A percentile compares a stretch with the other conserved stretches of the same genome.
phyloP scores from a whole-genome alignment of 2,113 vertebrate species.

The Macrotis lagotis region DNA sequence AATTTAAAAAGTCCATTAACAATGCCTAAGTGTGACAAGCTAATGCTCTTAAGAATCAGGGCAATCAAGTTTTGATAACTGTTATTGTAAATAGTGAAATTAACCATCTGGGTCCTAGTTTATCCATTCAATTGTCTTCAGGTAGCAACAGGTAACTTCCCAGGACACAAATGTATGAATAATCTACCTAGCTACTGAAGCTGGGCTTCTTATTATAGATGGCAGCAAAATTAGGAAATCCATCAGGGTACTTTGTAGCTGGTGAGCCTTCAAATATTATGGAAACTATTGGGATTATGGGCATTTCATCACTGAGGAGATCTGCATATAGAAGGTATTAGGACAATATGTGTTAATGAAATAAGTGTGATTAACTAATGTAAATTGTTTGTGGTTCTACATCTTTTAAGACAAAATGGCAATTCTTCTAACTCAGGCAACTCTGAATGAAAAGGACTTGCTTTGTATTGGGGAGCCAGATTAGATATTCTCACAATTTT shows the following conservation, averaged over 20 bases:
- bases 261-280: neutral
- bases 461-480: neutral
- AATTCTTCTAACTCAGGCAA: neutral
- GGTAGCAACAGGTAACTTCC: neutral
- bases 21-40: neutral
- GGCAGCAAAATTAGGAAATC: neutral
- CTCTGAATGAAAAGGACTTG: neutral
- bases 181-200: neutral
- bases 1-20: neutral
- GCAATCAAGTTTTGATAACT: neutral
- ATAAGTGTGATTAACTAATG: neutral
- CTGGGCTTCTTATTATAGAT: neutral
- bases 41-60: neutral
- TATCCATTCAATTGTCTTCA: neutral
- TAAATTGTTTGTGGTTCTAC: neutral
- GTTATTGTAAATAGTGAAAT: neutral
- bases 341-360: neutral
- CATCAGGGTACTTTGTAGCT: neutral
- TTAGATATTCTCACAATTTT: neutral
- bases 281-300: neutral
- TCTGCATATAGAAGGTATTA: neutral
- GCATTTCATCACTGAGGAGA: neutral
- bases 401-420: neutral
- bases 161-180: neutral
- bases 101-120: neutral